Conservation (phyloP, 2,888 invertebrate genomes). For the Teleiodes luculella region DNA sequence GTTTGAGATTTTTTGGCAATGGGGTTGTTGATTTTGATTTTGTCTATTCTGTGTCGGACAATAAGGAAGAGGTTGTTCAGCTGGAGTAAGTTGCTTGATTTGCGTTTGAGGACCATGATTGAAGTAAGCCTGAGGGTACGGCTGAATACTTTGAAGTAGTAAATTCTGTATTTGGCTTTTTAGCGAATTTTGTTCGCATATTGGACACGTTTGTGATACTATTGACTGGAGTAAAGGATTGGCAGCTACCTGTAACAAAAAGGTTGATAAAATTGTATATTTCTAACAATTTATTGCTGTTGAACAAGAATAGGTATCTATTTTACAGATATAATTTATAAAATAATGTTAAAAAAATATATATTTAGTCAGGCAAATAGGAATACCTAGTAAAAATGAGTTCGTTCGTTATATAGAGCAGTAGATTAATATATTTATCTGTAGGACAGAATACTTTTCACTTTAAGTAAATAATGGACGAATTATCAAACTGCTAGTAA, state of each 20-base stretch:
- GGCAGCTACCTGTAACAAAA: slow-evolving; percentile 43
- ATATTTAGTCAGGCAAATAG: too few relatives aligned
- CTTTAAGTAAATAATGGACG: too few relatives aligned
- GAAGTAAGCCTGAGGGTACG: slow-evolving; percentile 31
- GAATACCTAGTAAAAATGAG: too few relatives aligned
- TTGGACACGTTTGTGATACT: slow-evolving; percentile 19
- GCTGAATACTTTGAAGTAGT: slow-evolving; percentile 22
- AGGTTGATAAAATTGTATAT: slow-evolving; percentile 3
- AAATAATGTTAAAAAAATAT: too few relatives aligned
- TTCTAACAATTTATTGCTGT: too few relatives aligned
- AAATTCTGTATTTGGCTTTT: background rate
- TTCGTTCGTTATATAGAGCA: too few relatives aligned
- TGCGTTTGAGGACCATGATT: slow-evolving; percentile 31
- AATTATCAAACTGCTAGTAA: too few relatives aligned
- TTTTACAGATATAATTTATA: too few relatives aligned
- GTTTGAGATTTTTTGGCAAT: background rate
- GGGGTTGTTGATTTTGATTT: background rate
- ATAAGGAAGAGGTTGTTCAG: background rate
- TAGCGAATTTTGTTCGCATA: slow-evolving; percentile 20
- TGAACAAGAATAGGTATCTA: too few relatives aligned
- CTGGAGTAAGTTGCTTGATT: background rate
- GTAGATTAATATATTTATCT: too few relatives aligned
- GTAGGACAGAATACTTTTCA: too few relatives aligned
- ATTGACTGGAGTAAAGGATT: slow-evolving; percentile 35
- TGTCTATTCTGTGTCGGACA: background rate